Evolutionary conservation across 2,888 invertebrate species (phyloP), one percentile per base, ranked within the genome.

Genomic region (Lithosia quadra): DNA sequence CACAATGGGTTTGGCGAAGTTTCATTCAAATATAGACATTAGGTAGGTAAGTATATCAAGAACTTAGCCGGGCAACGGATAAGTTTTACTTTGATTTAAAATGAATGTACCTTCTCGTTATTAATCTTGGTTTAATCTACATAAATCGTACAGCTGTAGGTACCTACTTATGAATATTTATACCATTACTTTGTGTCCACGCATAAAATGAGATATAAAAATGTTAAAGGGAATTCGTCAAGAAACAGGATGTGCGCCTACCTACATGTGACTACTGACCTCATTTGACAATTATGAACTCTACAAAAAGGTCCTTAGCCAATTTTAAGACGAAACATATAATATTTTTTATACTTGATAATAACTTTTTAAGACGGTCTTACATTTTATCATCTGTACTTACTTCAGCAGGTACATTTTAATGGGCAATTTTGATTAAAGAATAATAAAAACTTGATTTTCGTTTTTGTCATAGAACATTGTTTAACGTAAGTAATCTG

Each of bases 361-460:
- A 49, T 49, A 49, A n/a, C 49, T 49, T 49, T 49, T 49, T 49
- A 49, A n/a, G n/a, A n/a, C 18, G 43, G 15, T 5, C n/a, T 49
- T 49, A 49, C 43, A n/a, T 7, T 43, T 49, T 49, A n/a, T 49
- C 18, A 8, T 49, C 49, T 49, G n/a, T 49, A n/a, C 49, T n/a
- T 43, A n/a, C 49, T 49, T 2, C n/a, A 9, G 18, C 18, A 49
- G 49, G 49, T n/a, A 49, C 49, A 49, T 49, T n/a, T 49, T 49
- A 49, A 49, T 49, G 49, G n/a, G n/a, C 9, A 49, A 49, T 49
- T 49, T 49, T n/a, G 49, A 49, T 49, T 49, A 49, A 49, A n/a
- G 49, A 8, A 49, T 49, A 49, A n/a, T n/a, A 49, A 49, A 9
- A 18, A 18, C 49, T n/a, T 49, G 49, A 24, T 18, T 56, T 15